These are phyloP conservation scores for Tragelaphus strepsiceros DNA, from an alignment of 2,113 vertebrate genomes.

Conservation along the genomic window DNA sequence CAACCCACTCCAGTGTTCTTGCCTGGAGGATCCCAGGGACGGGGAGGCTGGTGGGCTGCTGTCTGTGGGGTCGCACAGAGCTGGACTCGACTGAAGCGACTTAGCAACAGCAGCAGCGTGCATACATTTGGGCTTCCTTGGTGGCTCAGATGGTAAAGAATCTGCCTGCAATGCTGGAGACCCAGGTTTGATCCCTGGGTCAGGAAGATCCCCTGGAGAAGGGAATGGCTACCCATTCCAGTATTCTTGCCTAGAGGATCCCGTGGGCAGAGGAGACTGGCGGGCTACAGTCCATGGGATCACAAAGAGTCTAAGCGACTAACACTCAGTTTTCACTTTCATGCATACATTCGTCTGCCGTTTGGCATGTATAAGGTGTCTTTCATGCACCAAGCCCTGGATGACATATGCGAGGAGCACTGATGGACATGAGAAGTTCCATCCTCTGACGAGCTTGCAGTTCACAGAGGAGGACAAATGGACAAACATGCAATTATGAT, in stretches of 20 bases:
- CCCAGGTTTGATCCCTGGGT: neutral
- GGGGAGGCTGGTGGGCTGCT: neutral
- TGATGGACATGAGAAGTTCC: neutral
- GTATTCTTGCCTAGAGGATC: neutral
- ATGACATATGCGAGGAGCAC: rapidly evolving
- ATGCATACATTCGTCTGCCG: neutral
- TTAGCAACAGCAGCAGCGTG: neutral
- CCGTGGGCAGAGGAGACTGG: neutral
- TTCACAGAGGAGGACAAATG: neutral
- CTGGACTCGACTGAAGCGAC: rapidly evolving
- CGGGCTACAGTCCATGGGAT: neutral
- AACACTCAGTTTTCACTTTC: neutral
- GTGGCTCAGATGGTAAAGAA: neutral
- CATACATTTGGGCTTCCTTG: neutral
- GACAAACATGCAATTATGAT: rapidly evolving
- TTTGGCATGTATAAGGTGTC: neutral
- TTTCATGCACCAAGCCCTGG: neutral
- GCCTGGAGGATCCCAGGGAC: neutral
- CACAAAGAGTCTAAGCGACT: neutral
- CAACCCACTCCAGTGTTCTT: neutral
- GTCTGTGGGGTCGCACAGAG: neutral
- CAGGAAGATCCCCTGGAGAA: neutral
- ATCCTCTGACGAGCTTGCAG: neutral
- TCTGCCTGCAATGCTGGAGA: neutral
- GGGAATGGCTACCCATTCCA: neutral